Percentiles rank a stretch among this genome's conserved stretches.
Evolutionary conservation across 2,888 invertebrate genomes (phyloP).

Genomic region (Stenichneumon culpator): DNA sequence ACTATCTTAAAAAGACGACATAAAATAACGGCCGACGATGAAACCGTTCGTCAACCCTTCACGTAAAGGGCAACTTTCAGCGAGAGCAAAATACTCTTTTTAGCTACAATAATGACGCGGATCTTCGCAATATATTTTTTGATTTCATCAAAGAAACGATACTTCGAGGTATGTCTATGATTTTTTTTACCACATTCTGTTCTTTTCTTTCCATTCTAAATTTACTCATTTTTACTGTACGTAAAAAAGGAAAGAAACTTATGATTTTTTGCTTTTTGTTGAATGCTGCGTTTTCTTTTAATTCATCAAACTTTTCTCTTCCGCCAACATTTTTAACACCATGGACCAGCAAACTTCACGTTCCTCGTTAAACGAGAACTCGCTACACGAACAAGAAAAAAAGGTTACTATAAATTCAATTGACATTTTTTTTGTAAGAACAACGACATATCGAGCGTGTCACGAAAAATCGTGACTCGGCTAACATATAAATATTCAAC

Average conservation of each 20-base stretch:
- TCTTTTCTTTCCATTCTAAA: no score
- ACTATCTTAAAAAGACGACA: background rate
- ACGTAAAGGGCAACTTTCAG: no score
- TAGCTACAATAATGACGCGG: no score
- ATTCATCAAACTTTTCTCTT: background rate
- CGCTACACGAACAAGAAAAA: background rate
- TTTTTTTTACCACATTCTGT: no score
- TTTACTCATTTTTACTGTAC: no score
- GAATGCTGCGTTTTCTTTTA: background rate
- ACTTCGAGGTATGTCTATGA: no score
- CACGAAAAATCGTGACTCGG: background rate
- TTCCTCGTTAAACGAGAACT: background rate
- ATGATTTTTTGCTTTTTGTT: background rate
- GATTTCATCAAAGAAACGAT: no score
- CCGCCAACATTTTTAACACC: background rate
- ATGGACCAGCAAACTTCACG: background rate
- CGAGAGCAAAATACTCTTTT: no score
- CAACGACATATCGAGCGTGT: background rate
- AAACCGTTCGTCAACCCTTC: background rate
- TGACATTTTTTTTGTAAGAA: background rate
- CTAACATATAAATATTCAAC: slow-evolving; percentile 32
- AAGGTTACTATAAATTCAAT: background rate
- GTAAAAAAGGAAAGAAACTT: no score
- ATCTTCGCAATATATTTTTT: no score
- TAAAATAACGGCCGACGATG: background rate